Evolutionary conservation across 2,113 vertebrate species (phyloP).

Genomic region (Chaenogobius annularis): DNA sequence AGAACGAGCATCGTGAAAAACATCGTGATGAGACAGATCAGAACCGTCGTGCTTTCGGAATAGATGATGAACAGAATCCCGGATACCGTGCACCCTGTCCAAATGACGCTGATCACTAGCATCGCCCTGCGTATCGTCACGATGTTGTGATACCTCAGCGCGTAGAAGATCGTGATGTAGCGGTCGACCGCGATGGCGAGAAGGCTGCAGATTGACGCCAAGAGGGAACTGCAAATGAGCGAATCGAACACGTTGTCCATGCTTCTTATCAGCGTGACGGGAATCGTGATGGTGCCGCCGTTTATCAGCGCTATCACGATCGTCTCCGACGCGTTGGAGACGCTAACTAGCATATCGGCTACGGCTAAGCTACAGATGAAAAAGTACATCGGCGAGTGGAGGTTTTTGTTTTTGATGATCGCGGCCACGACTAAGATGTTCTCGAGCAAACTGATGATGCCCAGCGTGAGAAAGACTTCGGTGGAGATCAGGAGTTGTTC

Average conservation of each 20-base stretch:
- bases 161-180: slow-evolving; percentile 96
- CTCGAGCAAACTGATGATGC: slow-evolving; percentile 89
- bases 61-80: slow-evolving; percentile 92
- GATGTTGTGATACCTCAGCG: slow-evolving; percentile 92
- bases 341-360: slow-evolving; percentile 93
- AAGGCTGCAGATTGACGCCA: slow-evolving; percentile 93
- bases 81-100: slow-evolving; percentile 84
- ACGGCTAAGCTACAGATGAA: slow-evolving; percentile 95
- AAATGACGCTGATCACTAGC: slow-evolving; percentile 84
- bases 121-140: slow-evolving; percentile 84
- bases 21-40: slow-evolving; percentile 92
- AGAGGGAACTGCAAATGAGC: slow-evolving; percentile 92
- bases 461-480: slow-evolving; percentile 90
- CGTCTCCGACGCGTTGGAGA: slow-evolving; percentile 92
- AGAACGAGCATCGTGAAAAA: slow-evolving; percentile 95
- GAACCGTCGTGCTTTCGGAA: slow-evolving; percentile 87
- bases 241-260: slow-evolving; percentile 96
- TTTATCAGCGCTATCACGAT: slow-evolving; percentile 89
- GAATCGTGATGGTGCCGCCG: slow-evolving; percentile 75
- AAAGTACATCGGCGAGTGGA: slow-evolving; percentile 96
- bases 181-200: slow-evolving; percentile 93
- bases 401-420: slow-evolving; percentile 91
- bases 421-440: slow-evolving; percentile 90
- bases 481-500: slow-evolving; percentile 91
- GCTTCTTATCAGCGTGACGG: slow-evolving; percentile 80